Evolutionary conservation across 2,113 vertebrate genomes (phyloP).

Genomic region (Chauna torquata): DNA sequence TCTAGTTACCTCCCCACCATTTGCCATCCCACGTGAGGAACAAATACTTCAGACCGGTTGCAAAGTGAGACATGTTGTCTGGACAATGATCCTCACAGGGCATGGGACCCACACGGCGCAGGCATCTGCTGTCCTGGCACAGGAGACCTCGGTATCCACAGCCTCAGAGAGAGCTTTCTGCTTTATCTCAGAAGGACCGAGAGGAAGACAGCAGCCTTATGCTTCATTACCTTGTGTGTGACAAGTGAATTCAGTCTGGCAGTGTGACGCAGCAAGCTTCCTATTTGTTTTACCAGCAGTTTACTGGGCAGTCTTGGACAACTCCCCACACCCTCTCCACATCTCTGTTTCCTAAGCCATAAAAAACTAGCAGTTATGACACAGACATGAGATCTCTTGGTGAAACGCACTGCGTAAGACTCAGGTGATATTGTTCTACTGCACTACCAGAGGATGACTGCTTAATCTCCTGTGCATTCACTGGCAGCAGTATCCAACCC

Average conservation of each 20-base stretch:
- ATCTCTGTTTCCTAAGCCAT: background rate
- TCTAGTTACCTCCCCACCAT: conserved; percentile 12
- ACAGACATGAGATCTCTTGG: background rate
- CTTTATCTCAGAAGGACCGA: conserved; percentile 5
- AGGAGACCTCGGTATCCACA: background rate
- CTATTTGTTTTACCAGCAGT: background rate
- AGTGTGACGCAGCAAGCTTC: conserved; percentile 19
- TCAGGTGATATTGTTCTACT: background rate
- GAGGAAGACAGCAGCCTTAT: conserved; percentile 53
- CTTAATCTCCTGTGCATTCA: background rate
- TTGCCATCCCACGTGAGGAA: conserved; percentile 29
- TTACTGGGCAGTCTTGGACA: background rate
- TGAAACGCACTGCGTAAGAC: background rate
- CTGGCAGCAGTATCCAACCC: background rate
- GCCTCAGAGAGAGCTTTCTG: conserved; percentile 1
- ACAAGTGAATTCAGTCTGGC: conserved; percentile 17
- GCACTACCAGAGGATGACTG: background rate
- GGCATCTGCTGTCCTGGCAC: conserved; percentile 54
- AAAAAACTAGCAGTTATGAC: background rate
- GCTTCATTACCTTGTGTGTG: background rate
- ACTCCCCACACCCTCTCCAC: background rate
- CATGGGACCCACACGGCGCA: conserved; percentile 5
- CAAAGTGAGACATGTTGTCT: conserved; percentile 24
- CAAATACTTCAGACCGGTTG: conserved; percentile 28
- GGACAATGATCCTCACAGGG: conserved; percentile 35